Percentiles rank a stretch among this genome's conserved stretches.
These are phyloP conservation scores for Palythoa heliodiscus DNA, from an alignment of 92 coral and sea anemone species.

Conservation along the genomic window DNA sequence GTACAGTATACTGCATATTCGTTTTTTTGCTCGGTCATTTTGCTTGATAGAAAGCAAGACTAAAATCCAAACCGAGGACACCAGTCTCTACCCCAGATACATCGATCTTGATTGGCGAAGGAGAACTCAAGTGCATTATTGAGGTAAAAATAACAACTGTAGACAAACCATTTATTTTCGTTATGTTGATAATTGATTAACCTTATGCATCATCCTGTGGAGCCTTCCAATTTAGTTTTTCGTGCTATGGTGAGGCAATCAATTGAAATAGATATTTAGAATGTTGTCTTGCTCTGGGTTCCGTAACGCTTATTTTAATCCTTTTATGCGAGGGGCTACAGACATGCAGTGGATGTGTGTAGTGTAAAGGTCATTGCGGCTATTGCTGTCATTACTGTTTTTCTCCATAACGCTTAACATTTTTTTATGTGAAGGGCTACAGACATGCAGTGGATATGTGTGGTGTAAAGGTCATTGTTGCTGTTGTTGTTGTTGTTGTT, in stretches of 20 bases:
- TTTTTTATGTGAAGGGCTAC: background rate
- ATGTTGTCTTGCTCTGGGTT: background rate
- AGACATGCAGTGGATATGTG: background rate
- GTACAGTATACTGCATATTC: background rate
- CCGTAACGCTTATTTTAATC: no score
- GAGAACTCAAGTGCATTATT: slow-evolving; percentile 89
- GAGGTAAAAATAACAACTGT: slow-evolving; percentile 65
- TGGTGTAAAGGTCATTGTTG: no score
- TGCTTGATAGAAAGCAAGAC: slow-evolving; percentile 46
- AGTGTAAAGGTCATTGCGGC: no score
- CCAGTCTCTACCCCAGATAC: slow-evolving; percentile 74
- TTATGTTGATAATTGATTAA: no score
- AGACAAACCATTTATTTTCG: background rate
- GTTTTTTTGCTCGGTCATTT: background rate
- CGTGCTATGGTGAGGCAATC: no score
- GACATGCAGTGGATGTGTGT: no score
- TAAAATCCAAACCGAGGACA: slow-evolving; percentile 73
- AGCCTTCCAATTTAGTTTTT: background rate
- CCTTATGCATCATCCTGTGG: background rate
- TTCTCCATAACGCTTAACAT: no score
- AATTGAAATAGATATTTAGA: background rate
- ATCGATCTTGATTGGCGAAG: slow-evolving; percentile 86
- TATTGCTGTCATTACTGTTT: no score
- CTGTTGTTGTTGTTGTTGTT: background rate
- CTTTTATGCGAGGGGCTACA: no score